These are phyloP conservation scores for Drosophila subquinaria DNA, from an alignment of 2,888 invertebrate species.

Conservation along the genomic window DNA sequence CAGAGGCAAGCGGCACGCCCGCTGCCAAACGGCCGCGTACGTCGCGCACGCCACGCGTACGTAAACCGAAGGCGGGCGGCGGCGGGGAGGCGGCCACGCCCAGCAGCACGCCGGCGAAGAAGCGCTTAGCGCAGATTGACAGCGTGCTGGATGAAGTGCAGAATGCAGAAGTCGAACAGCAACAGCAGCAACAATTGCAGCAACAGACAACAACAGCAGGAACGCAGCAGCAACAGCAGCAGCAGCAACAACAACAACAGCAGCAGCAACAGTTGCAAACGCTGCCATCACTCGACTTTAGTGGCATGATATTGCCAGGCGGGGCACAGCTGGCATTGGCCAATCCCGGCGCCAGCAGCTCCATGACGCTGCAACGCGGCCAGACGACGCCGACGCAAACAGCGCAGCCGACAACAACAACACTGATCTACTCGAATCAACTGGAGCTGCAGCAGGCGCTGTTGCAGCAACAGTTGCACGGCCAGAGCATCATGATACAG, in stretches of 20 bases:
- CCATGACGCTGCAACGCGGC: constrained; percentile 69
- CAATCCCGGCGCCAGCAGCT: constrained; percentile 81
- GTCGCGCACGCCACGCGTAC: constrained; percentile 76
- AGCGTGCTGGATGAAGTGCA: constrained; percentile 83
- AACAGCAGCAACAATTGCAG: constrained; percentile 56
- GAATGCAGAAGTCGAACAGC: constrained; percentile 66
- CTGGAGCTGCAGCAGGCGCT: constrained; percentile 84
- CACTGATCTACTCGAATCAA: constrained; percentile 84
- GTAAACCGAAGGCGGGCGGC: constrained; percentile 61
- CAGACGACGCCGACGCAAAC: constrained; percentile 58
- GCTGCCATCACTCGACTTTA: constrained; percentile 83
- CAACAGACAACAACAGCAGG: constrained; percentile 49
- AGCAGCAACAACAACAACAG: too few species aligned
- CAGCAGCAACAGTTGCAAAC: constrained; percentile 70
- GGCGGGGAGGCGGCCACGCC: constrained; percentile 43
- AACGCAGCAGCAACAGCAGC: constrained; percentile 56
- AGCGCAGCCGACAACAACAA: constrained; percentile 68
- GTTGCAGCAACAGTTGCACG: constrained; percentile 83
- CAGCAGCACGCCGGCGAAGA: constrained; percentile 70
- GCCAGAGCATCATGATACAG: constrained; percentile 84
- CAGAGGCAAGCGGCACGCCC: constrained; percentile 51
- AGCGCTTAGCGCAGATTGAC: constrained; percentile 82
- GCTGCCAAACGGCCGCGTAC: constrained; percentile 69
- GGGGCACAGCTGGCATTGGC: constrained; percentile 83
- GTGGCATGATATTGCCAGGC: constrained; percentile 84